Percentiles rank a stretch among this genome's conserved stretches.
Evolutionary conservation across 2,797 vertebrate genomes (phyloP).

Genomic region (Clarias pachynema): DNA sequence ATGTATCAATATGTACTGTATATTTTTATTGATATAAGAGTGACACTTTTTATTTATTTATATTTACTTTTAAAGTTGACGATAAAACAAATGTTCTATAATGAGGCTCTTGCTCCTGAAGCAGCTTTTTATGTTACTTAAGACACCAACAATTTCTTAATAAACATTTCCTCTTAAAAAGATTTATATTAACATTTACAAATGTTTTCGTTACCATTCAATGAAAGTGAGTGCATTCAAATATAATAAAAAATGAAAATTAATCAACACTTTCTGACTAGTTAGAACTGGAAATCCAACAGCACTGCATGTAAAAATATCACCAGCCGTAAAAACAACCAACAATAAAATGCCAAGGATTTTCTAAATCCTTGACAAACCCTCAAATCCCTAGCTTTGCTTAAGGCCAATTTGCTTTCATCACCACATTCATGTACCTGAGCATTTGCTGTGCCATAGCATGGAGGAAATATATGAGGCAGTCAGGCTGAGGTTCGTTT

Average conservation of each 20-base stretch:
- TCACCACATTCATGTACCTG: neutral
- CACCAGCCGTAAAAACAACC: neutral
- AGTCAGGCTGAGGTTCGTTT: constrained; percentile 1
- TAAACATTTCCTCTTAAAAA: neutral
- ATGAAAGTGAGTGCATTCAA: neutral
- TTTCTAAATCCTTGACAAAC: constrained; percentile 3
- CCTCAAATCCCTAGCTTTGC: neutral
- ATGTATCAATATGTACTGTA: neutral
- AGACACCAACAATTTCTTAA: neutral
- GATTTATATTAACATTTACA: neutral
- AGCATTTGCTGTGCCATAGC: neutral
- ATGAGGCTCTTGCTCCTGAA: neutral
- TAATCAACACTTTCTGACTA: neutral
- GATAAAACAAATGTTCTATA: neutral
- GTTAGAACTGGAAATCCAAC: neutral
- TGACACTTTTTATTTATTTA: neutral
- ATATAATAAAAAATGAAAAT: neutral
- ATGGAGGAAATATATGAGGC: constrained; percentile 24
- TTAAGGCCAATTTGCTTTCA: neutral
- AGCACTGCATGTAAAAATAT: neutral
- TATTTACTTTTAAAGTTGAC: neutral
- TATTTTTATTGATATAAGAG: neutral
- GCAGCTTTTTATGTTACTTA: neutral
- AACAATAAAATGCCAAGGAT: neutral
- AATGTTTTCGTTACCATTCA: neutral